A percentile compares a stretch with the other conserved stretches of the same genome.
phyloP scores from a whole-genome alignment of 2,888 invertebrate genomes.

The Hirtodrosophila histrioides region DNA sequence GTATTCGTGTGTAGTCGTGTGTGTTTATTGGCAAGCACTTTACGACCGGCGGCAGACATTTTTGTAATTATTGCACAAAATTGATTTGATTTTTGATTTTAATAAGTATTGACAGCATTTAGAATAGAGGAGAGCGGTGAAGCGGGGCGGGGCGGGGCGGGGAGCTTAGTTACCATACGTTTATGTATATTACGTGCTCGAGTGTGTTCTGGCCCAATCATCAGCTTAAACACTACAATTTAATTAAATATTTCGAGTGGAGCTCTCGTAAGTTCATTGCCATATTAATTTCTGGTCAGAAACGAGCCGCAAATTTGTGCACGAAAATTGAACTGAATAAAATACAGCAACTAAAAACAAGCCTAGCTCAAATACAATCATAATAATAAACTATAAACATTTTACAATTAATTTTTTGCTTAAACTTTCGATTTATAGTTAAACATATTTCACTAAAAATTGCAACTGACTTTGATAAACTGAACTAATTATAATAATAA shows the following conservation, averaged over 20 bases:
- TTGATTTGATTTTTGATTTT: conserved; percentile 78
- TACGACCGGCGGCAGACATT: conserved; percentile 73
- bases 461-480: too few relatives aligned
- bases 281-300: background rate
- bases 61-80: conserved; percentile 77
- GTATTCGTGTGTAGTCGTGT: conserved; percentile 18
- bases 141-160: conserved; percentile 2
- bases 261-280: conserved; percentile 30
- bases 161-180: conserved; percentile 14
- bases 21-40: conserved; percentile 59
- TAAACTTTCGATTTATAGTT: too few relatives aligned
- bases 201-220: conserved; percentile 41
- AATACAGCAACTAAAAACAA: too few relatives aligned
- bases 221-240: conserved; percentile 50
- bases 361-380: too few relatives aligned
- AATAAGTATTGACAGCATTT: conserved; percentile 78
- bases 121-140: conserved; percentile 54
- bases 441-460: too few relatives aligned
- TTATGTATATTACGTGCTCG: conserved; percentile 10
- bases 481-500: too few relatives aligned
- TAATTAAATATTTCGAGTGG: conserved; percentile 57
- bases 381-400: too few relatives aligned
- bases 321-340: background rate
- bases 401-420: too few relatives aligned
- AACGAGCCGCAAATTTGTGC: background rate